Evolutionary conservation across 2,888 invertebrate species (phyloP).

Genomic region (Noctua comes): DNA sequence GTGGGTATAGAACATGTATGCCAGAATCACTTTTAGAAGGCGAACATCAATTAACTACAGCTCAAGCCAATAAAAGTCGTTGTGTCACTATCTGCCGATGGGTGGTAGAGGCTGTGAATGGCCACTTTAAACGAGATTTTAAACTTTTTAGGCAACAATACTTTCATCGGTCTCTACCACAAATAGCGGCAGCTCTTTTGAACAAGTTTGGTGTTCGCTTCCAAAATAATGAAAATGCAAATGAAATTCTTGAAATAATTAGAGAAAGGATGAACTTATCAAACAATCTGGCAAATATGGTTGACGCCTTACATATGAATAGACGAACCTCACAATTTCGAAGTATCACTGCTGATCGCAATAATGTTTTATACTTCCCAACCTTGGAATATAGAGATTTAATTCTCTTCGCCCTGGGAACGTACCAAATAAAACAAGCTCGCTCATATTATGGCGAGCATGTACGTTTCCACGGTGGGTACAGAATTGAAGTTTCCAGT

Average conservation of each 20-base stretch:
- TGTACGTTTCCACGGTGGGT: neutral
- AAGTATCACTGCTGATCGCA: conserved; percentile 11
- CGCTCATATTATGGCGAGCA: conserved; percentile 8
- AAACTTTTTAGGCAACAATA: conserved; percentile 9
- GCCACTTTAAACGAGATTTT: conserved; percentile 8
- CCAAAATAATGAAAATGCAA: neutral
- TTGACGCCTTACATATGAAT: conserved; percentile 1
- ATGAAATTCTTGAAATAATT: neutral
- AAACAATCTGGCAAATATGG: conserved; percentile 16
- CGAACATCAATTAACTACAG: conserved; percentile 8
- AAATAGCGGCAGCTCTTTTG: conserved; percentile 8
- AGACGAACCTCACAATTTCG: conserved; percentile 1
- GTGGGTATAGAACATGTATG: conserved; percentile 5
- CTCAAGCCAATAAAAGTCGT: neutral
- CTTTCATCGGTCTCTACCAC: conserved; percentile 28
- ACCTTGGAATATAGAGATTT: conserved; percentile 20
- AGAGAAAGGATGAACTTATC: conserved; percentile 3
- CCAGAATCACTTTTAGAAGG: conserved; percentile 9
- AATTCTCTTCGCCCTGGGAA: conserved; percentile 28
- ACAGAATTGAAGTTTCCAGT: conserved; percentile 20
- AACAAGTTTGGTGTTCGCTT: conserved; percentile 10
- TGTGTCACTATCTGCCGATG: conserved; percentile 7
- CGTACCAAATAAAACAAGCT: conserved; percentile 28
- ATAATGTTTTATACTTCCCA: conserved; percentile 21
- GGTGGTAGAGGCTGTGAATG: conserved; percentile 2